Evolutionary conservation across 2,113 vertebrate genomes (phyloP), one percentile per base, ranked within the genome.

Genomic region (Odontophorus gujanensis): DNA sequence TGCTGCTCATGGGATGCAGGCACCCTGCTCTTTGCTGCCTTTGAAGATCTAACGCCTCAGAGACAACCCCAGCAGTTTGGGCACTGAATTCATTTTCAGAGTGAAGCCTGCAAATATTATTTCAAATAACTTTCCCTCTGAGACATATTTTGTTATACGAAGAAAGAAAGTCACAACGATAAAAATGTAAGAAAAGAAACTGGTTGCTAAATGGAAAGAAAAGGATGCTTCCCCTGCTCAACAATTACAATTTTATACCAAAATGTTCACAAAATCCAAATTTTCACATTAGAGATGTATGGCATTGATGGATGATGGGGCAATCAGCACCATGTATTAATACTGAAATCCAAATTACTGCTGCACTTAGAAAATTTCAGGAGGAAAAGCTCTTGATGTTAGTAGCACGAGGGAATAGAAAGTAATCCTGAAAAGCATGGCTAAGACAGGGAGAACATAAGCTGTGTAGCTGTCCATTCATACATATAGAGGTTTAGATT

Each of bases 351-450:
- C 2, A 63, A 22, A 73, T 38, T 30, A 51, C 28, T 67, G 47
- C 73, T 84, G 55, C 85, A 61, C 14, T 45, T 85, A 82, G 32
- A 79, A 82, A 90, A 84, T 74, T 81, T 42, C 50, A 83, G n/a
- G 51, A 61, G 38, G 57, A 94, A 88, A 93, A 86, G 34, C 42
- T 67, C 34, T 57, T 68, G 15, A 9, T 9, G 72, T 89, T 72
- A 80, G 40, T 40, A 77, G 36, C 50, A 91, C 7, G 11, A 21
- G 19, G 18, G 34, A 87, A 85, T 63, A 88, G 79, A 55, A 79
- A 61, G 42, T 38, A 79, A 81, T 50, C 25, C 25, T 66, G 58
- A 26, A 63, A 81, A 82, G 5, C 40, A n/a, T 9, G 81, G 32
- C 15, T 19, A 81, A 62, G 18, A 50, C 24, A 62, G 36, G 42